Evolutionary conservation across 2,888 invertebrate genomes (phyloP).

Genomic region (Rhagium mordax): DNA sequence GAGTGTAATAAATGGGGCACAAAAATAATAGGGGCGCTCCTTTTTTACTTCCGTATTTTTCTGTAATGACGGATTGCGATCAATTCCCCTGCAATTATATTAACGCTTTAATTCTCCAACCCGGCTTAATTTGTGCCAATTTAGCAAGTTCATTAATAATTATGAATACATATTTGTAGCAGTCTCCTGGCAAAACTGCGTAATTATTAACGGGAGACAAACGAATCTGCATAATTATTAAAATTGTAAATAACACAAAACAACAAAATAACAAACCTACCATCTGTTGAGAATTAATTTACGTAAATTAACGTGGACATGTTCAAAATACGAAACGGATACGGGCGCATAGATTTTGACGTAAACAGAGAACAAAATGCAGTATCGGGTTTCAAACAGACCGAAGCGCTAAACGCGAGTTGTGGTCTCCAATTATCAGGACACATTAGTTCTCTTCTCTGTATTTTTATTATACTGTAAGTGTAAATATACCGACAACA

Average conservation of each 20-base stretch:
- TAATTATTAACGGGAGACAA: constrained; percentile 23
- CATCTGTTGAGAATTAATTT: constrained; percentile 22
- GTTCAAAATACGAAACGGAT: constrained; percentile 3
- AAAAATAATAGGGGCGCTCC: too few relatives aligned
- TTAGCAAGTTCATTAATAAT: not conserved
- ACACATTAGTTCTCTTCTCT: too few relatives aligned
- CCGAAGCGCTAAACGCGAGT: not conserved
- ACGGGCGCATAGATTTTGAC: constrained; percentile 12
- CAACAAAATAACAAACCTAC: constrained; percentile 8
- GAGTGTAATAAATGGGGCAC: too few relatives aligned
- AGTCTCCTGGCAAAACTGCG: not conserved
- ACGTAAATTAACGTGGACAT: constrained; percentile 21
- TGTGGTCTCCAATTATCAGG: not conserved
- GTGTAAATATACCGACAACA: too few relatives aligned
- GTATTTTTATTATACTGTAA: too few relatives aligned
- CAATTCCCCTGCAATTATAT: not conserved
- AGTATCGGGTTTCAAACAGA: constrained; percentile 3
- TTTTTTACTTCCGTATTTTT: too few relatives aligned
- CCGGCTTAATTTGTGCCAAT: not conserved
- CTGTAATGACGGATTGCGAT: not conserved
- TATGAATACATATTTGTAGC: not conserved
- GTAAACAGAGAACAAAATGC: not conserved
- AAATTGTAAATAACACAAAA: constrained; percentile 28
- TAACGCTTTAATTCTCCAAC: not conserved
- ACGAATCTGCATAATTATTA: constrained; percentile 29